These are phyloP conservation scores for Melanostigma gelatinosum DNA, from an alignment of 2,113 vertebrate species.

Conservation along the genomic window DNA sequence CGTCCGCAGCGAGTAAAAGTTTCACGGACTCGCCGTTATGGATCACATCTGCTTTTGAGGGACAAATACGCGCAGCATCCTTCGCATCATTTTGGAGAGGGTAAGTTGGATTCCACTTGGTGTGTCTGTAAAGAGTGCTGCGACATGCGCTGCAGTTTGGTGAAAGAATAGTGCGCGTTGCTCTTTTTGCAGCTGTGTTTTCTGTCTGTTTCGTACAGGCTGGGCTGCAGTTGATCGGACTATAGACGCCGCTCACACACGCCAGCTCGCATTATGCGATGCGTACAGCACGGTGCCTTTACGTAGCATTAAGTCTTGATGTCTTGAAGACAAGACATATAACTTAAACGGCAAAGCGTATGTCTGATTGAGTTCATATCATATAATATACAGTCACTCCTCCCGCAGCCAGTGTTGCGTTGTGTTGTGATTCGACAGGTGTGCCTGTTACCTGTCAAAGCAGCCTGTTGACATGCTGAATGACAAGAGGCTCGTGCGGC, in stretches of 20 bases:
- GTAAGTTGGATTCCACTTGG: slow-evolving; percentile 65
- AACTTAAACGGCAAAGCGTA: not conserved
- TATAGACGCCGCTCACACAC: not conserved
- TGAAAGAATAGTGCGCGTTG: slow-evolving; percentile 11
- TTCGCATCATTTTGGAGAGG: slow-evolving; percentile 61
- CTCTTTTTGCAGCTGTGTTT: slow-evolving; percentile 19
- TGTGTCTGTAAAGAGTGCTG: slow-evolving; percentile 1
- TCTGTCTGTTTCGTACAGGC: slow-evolving; percentile 25
- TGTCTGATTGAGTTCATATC: not conserved
- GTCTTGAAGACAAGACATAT: not conserved
- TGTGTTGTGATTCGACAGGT: slow-evolving; percentile 24
- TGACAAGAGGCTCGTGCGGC: slow-evolving; percentile 32
- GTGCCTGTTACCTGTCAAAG: slow-evolving; percentile 49
- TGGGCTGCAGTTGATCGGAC: slow-evolving; percentile 11
- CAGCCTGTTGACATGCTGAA: slow-evolving; percentile 63
- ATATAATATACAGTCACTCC: not conserved
- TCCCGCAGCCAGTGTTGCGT: not conserved
- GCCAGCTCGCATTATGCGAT: not conserved
- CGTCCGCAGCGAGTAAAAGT: slow-evolving; percentile 84
- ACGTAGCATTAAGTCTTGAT: not conserved
- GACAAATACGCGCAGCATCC: slow-evolving; percentile 21
- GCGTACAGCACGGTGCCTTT: slow-evolving; percentile 27
- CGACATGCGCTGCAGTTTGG: slow-evolving; percentile 30
- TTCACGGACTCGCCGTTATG: slow-evolving; percentile 79
- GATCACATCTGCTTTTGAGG: slow-evolving; percentile 79